Evolutionary conservation across 1,140 invertebrate genomes (phyloP), one percentile per base, ranked within the genome.

Genomic region (Linepithema humile): DNA sequence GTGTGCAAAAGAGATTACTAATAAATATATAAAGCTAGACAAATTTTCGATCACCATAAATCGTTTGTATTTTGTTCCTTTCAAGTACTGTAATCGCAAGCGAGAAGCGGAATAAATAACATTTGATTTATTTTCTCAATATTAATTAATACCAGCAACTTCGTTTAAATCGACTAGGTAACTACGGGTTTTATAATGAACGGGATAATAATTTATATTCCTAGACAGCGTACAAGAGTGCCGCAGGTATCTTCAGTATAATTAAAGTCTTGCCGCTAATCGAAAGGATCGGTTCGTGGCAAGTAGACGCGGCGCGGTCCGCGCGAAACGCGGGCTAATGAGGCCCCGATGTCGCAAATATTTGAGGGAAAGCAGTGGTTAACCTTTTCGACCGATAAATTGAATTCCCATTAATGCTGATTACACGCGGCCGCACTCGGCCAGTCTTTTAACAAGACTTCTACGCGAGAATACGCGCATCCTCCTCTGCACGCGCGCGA

Each of bases 371-470:
- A 77, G 32, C n/a, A 55, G 15, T 40, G 82, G 62, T 85, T 88
- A 85, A 88, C 75, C 86, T 88, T 83, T 88, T n/a, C 35, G 57
- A 50, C 57, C 83, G 45, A 85, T 88, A 83, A 88, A 88, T 88
- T 62, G 77, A 88, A 78, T 83, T 55, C 69, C 65, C 45, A 78
- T 88, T 88, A 88, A 85, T 74, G 59, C 20, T 70, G 78, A 77
- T 82, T 88, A 88, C 38, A 43, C 20, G 15, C 40, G 32, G 17
- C 10, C 77, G n/a, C 48, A 57, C 26, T 84, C 45, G 45, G 23
- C 17, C 55, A 35, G 70, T 59, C 69, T 55, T 82, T 60, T 83
- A 87, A 48, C 69, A 59, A 2, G 10, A 12, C 12, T 45, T 45
- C 62, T 45, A 55, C 38, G 43, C 35, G 32, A 62, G 57, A 65